Conservation (phyloP, 2,888 invertebrate species). For the Morpho achilles region DNA sequence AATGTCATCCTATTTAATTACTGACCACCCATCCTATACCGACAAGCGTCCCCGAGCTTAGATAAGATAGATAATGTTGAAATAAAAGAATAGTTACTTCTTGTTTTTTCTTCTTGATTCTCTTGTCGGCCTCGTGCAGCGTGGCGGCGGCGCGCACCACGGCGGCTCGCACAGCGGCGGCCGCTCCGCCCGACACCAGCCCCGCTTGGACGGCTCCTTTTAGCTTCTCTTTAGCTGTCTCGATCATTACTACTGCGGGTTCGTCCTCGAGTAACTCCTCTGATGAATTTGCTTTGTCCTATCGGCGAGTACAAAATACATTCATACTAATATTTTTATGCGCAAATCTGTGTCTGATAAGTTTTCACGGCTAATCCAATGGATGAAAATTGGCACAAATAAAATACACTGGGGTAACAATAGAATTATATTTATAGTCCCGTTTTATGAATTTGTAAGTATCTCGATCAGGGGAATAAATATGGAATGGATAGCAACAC, state of each 20-base stretch:
- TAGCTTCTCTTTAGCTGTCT: constrained; percentile 91
- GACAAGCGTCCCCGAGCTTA: no score
- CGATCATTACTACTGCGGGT: constrained; percentile 86
- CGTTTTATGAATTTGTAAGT: no score
- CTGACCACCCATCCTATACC: no score
- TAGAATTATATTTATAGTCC: no score
- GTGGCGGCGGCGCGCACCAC: constrained; percentile 87
- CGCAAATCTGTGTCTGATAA: no score
- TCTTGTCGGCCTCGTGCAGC: constrained; percentile 81
- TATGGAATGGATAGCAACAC: no score
- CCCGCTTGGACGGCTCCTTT: constrained; percentile 88
- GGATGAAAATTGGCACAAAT: no score
- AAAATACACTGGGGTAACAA: no score
- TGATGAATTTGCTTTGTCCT: constrained; percentile 84
- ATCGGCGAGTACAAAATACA: not conserved
- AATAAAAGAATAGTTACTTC: not conserved
- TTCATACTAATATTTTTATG: not conserved
- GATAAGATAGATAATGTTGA: not conserved
- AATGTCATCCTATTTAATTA: no score
- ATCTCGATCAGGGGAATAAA: no score
- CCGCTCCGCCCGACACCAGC: constrained; percentile 79
- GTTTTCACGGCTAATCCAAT: no score
- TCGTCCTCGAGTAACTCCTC: constrained; percentile 86
- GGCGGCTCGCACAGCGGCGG: constrained; percentile 85
- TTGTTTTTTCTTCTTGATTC: constrained; percentile 16